Evolutionary conservation across 2,888 invertebrate genomes (phyloP), one percentile per base, ranked within the genome.

Genomic region (Epiblema foenella): DNA sequence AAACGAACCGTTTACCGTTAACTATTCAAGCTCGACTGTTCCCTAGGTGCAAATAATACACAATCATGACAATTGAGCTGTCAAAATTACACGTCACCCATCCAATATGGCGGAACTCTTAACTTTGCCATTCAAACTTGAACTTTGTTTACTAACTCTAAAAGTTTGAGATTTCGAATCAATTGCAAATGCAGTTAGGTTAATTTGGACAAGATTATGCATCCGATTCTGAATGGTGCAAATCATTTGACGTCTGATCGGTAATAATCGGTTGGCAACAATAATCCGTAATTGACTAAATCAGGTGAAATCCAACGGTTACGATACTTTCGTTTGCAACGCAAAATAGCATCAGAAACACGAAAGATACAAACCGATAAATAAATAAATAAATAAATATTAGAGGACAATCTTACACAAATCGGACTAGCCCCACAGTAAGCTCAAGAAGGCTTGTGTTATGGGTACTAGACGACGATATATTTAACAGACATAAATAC

Each of bases 21-120:
- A 51, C 60, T 54, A 68, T 54, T 60, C 59, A 37, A 67, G 66
- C 66, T 20, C 37, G 64, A n/a, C 56, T 46, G 42, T 63, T 46
- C 56, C 54, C 39, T 58, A 59, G 70, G 59, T 66, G 70, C 65
- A 71, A 71, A 71, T 67, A 71, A 71, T 57, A 57, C 72, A 67
- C 67, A 74, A 71, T 83, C 82, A 77, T 81, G 77, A 83, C 88
- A 86, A 89, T 89, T 86, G 87, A 86, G 80, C 82, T 85, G 88
- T 88, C 88, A 83, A 76, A 77, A 78, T 85, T 84, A 86, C 85
- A 33, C 37, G 17, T 11, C 64, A 7, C 18, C 51, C 20, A 11
- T 18, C 37, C n/a, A n/a, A 54, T n/a, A 52, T n/a, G 39, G n/a
- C 52, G n/a, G 11, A 54, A 39, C 15, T 37, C 18, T n/a, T 39